These are phyloP conservation scores for Pseudonaja textilis DNA, from an alignment of 2,113 vertebrate genomes.

Conservation along the genomic window DNA sequence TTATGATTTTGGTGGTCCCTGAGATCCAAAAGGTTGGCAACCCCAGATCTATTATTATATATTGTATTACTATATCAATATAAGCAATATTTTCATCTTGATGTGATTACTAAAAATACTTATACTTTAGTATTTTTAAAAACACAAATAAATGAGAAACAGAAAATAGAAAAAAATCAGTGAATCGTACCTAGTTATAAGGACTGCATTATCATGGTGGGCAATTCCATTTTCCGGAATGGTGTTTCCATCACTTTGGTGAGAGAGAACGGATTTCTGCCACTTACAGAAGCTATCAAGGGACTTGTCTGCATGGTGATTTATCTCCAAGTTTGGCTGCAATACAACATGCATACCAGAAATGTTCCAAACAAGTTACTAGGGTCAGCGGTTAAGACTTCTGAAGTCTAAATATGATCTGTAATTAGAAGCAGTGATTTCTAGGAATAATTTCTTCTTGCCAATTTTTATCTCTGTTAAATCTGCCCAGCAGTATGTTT, in stretches of 20 bases:
- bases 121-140: conserved; percentile 21
- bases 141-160: conserved; percentile 60
- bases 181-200: conserved; percentile 93
- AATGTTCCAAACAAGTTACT: conserved; percentile 84
- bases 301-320: conserved; percentile 99
- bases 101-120: conserved; percentile 38
- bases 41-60: neutral
- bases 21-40: too few relatives aligned
- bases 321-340: conserved; percentile 98
- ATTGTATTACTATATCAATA: conserved; percentile 38
- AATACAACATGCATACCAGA: conserved; percentile 81
- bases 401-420: conserved; percentile 78
- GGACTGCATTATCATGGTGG: conserved; percentile 98
- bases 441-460: conserved; percentile 76
- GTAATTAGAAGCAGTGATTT: conserved; percentile 80
- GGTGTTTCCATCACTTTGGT: conserved; percentile 96
- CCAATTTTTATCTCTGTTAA: conserved; percentile 73
- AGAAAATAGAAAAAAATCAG: conserved; percentile 70
- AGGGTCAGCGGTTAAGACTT: conserved; percentile 80
- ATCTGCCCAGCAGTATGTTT: conserved; percentile 71
- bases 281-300: conserved; percentile 99
- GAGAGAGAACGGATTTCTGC: conserved; percentile 98
- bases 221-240: conserved; percentile 98
- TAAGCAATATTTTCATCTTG: conserved; percentile 46
- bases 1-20: too few relatives aligned